These are phyloP conservation scores for Amblyraja radiata DNA, from an alignment of 2,797 vertebrate genomes.

Conservation along the genomic window DNA sequence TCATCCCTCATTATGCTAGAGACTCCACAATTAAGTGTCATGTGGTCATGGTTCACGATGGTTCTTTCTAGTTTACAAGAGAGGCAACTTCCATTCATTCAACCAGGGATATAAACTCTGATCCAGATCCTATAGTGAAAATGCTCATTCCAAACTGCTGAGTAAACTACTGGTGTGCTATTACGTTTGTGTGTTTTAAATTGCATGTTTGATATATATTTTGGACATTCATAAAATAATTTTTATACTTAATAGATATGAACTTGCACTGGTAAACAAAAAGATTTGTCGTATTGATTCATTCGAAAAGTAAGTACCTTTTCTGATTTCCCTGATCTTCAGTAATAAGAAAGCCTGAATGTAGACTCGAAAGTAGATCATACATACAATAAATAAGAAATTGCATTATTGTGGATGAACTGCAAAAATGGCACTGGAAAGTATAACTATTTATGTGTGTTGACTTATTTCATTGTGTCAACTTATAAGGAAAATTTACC, in stretches of 20 bases:
- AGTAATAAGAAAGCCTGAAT: not conserved
- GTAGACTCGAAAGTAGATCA: not conserved
- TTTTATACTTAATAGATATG: constrained; percentile 64
- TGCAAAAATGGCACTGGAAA: not conserved
- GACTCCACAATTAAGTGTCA: not conserved
- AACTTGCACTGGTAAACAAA: constrained; percentile 70
- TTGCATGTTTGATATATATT: not conserved
- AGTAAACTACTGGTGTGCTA: not conserved
- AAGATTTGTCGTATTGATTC: constrained; percentile 66
- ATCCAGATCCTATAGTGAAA: not conserved
- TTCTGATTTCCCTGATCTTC: not conserved
- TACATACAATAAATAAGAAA: not conserved
- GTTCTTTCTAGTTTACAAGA: not conserved
- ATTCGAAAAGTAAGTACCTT: constrained; percentile 62
- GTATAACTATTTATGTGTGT: not conserved
- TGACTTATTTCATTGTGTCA: not conserved
- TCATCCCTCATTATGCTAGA: not conserved
- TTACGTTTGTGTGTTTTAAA: not conserved
- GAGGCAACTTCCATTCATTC: not conserved
- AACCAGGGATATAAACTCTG: not conserved
- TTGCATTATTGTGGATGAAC: not conserved
- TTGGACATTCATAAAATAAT: not conserved
- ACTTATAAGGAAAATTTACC: too few species aligned
- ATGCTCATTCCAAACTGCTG: too few species aligned
- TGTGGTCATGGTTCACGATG: not conserved